phyloP scores from a whole-genome alignment of 2,888 invertebrate species.

The Cephus sareptanus region DNA sequence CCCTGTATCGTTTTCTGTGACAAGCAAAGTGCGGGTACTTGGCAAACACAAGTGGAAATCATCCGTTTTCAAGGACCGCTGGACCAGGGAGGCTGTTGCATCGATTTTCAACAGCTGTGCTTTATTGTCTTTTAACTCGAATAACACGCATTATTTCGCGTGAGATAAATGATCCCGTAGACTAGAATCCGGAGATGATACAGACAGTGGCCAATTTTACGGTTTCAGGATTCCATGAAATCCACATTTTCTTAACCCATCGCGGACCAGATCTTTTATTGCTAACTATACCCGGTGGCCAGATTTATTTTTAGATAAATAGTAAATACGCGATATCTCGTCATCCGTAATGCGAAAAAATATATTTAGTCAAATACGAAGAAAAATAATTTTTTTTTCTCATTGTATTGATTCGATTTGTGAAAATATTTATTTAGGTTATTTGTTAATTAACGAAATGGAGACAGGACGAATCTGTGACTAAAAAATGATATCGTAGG shows the following conservation, averaged over 20 bases:
- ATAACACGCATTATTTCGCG: constrained; percentile 56
- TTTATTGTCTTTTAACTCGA: constrained; percentile 53
- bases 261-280: too few relatives aligned
- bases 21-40: constrained; percentile 13
- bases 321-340: too few relatives aligned
- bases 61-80: constrained; percentile 24
- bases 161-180: constrained; percentile 44
- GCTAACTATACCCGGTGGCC: too few relatives aligned
- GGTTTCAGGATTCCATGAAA: constrained; percentile 21
- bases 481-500: too few relatives aligned
- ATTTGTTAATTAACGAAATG: too few relatives aligned
- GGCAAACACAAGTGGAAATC: constrained; percentile 31
- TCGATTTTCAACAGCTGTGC: constrained; percentile 51
- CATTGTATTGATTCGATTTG: too few relatives aligned
- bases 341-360: too few relatives aligned
- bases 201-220: constrained; percentile 20
- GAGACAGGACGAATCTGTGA: too few relatives aligned
- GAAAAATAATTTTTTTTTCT: too few relatives aligned
- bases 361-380: too few relatives aligned
- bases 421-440: too few relatives aligned
- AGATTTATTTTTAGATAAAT: too few relatives aligned
- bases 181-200: constrained; percentile 32
- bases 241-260: constrained; percentile 13
- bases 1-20: not conserved
- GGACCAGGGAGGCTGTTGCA: constrained; percentile 14